Evolutionary conservation across 2,113 vertebrate species (phyloP), one percentile per base, ranked within the genome.

Genomic region (Cariama cristata): DNA sequence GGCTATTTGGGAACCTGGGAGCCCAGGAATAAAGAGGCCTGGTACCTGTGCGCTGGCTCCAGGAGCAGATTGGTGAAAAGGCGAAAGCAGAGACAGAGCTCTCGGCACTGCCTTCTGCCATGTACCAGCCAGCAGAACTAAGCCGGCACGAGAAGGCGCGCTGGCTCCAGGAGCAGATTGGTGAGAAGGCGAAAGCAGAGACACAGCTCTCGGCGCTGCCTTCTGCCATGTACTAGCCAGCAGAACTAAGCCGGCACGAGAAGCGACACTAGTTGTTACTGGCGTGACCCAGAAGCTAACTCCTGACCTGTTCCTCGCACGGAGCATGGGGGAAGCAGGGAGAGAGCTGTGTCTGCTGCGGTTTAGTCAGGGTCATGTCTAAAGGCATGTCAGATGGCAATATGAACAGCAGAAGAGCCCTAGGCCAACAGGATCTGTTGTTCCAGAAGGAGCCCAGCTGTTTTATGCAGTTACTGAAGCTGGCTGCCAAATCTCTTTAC

Each of bases 381-480:
- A 13, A 32, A 62, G 95, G 86, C 73, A 62, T 14, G 20, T 72
- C 89, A 96, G 84, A 72, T 81, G 94, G 93, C 89, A 92, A 30
- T 23, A 47, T 10, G 71, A 64, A 12, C 38, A 96, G 87, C 89
- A 91, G 63, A 73, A 84, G 52, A 95, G 89, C 91, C 94, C 90
- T 7, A 67, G 91, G 88, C 81, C 84, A 79, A 5, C 35, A 47
- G 69, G 86, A 88, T 60, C 90, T 90, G 89, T 12, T 40, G 66
- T 35, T 93, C 63, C 91, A 94, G 90, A 90, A 96, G 83, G 92
- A 94, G 82, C 84, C 72, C 83, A 93, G 94, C 93, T 95, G 92
- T 64, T 94, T 12, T 4, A 18, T 20, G 35, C 86, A 33, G 79
- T 24, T 69, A 38, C 69, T 58, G 69, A 71, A 84, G 82, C 79